Percentiles rank a stretch among this genome's conserved stretches.
These are phyloP conservation scores for Hypocryptadius cinnamomeus DNA, from an alignment of 2,113 vertebrate species.

Conservation along the genomic window DNA sequence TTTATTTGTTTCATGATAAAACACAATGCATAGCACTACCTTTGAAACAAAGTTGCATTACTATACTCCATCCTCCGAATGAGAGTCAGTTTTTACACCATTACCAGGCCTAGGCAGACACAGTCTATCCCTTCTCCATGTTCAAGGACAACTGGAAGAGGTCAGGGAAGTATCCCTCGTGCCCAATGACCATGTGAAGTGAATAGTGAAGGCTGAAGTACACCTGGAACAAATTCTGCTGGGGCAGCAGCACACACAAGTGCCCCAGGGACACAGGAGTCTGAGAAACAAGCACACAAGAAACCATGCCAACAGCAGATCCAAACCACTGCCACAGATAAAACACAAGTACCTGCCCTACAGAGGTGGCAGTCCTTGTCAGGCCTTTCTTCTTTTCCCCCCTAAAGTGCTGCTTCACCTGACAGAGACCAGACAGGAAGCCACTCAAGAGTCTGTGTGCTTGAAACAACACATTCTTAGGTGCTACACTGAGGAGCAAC, in stretches of 20 bases:
- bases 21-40: neutral
- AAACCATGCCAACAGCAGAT: accelerated
- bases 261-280: neutral
- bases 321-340: neutral
- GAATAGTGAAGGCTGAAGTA: neutral
- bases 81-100: neutral
- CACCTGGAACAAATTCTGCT: neutral
- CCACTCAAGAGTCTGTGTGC: neutral
- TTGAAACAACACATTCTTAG: neutral
- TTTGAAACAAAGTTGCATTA: neutral
- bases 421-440: neutral
- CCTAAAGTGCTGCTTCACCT: neutral
- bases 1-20: neutral
- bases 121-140: neutral
- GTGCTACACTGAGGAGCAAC: neutral
- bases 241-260: neutral
- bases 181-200: accelerated
- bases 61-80: neutral
- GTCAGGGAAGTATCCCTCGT: neutral
- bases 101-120: neutral
- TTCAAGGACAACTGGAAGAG: neutral
- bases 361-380: accelerated
- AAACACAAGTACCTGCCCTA: neutral
- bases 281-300: neutral
- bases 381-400: neutral